phyloP scores from a whole-genome alignment of 2,888 invertebrate genomes.

The Vanessa cardui region DNA sequence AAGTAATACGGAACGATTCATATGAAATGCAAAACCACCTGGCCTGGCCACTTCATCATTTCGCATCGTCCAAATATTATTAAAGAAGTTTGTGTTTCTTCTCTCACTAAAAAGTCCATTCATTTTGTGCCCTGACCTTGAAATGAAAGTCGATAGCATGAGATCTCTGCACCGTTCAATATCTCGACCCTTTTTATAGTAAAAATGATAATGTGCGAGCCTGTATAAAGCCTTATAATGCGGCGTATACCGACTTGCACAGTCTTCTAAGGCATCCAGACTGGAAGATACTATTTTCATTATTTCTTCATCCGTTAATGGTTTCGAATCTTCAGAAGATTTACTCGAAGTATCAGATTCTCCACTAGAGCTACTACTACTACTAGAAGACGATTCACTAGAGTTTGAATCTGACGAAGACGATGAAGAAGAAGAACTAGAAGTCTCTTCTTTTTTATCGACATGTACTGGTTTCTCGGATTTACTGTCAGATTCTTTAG shows the following conservation, averaged over 20 bases:
- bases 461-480: conserved; percentile 41
- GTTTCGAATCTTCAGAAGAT: conserved; percentile 63
- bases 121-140: conserved; percentile 85
- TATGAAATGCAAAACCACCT: conserved; percentile 95
- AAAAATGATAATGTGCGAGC: conserved; percentile 91
- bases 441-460: conserved; percentile 63
- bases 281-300: conserved; percentile 86
- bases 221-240: conserved; percentile 97
- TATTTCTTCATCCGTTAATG: conserved; percentile 80
- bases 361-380: conserved; percentile 76
- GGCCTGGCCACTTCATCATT: conserved; percentile 94
- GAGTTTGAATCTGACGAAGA: conserved; percentile 82
- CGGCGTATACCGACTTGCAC: conserved; percentile 92
- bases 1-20: conserved; percentile 92
- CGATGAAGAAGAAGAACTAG: conserved; percentile 68
- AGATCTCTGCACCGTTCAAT: conserved; percentile 87
- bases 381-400: conserved; percentile 79
- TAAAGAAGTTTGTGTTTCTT: conserved; percentile 93
- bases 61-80: conserved; percentile 96
- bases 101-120: conserved; percentile 93
- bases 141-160: conserved; percentile 86
- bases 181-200: conserved; percentile 86
- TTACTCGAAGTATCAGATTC: conserved; percentile 80
- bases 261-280: conserved; percentile 91
- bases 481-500: conserved; percentile 41